These are phyloP conservation scores for Pseudochirops cupreus DNA, from an alignment of 2,797 vertebrate species.

Conservation along the genomic window DNA sequence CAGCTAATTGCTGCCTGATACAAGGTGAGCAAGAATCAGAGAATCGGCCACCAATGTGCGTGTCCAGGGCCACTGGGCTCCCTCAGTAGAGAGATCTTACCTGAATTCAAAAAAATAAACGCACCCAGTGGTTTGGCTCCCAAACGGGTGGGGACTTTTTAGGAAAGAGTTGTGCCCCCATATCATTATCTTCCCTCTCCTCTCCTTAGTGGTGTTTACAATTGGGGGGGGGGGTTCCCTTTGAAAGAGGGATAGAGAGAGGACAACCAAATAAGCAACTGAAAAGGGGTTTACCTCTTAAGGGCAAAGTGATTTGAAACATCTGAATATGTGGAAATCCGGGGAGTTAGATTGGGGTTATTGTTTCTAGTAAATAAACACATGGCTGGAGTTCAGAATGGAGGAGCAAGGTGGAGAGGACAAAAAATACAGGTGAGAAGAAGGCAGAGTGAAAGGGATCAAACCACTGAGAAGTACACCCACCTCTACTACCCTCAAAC, in stretches of 20 bases:
- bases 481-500: not conserved
- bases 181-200: not conserved
- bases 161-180: not conserved
- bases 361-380: slow-evolving; percentile 54
- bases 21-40: not conserved
- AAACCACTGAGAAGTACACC: not conserved
- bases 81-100: not conserved
- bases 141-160: not conserved
- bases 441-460: not conserved
- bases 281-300: slow-evolving; percentile 28
- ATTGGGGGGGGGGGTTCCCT: not conserved
- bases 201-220: not conserved
- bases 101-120: not conserved
- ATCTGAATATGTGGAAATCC: slow-evolving; percentile 38
- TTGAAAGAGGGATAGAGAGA: not conserved
- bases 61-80: not conserved
- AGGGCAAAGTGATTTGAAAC: slow-evolving; percentile 29
- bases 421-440: not conserved
- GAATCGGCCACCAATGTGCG: not conserved
- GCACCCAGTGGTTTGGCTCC: not conserved
- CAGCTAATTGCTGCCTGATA: not conserved
- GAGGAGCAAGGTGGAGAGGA: not conserved
- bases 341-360: slow-evolving; percentile 12
- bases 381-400: not conserved
- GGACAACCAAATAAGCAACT: slow-evolving; percentile 17